Evolutionary conservation across 2,888 invertebrate species (phyloP).

Genomic region (Cantharis lateralis): DNA sequence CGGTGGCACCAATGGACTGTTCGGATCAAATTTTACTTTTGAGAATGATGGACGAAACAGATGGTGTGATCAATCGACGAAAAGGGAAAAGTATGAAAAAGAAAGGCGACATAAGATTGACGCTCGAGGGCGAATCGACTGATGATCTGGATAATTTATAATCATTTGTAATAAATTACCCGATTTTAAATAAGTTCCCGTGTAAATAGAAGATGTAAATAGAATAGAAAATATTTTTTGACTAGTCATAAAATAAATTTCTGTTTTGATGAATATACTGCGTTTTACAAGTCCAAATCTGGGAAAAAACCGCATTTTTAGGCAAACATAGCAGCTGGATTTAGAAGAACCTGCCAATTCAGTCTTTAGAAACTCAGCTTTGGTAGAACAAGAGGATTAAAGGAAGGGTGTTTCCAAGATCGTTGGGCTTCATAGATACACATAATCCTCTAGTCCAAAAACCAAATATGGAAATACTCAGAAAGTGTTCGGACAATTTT

Average conservation of each 20-base stretch:
- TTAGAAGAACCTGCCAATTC: no score
- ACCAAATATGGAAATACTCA: no score
- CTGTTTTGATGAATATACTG: neutral
- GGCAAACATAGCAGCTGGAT: no score
- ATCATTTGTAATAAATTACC: neutral
- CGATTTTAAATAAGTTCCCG: neutral
- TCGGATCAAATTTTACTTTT: slow-evolving; percentile 89
- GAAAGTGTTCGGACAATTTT: no score
- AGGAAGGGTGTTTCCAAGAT: no score
- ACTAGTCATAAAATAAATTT: neutral
- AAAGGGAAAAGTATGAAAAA: slow-evolving; percentile 55
- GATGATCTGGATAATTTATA: slow-evolving; percentile 49
- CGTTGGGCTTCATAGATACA: no score
- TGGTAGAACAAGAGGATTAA: no score
- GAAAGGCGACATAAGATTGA: slow-evolving; percentile 44
- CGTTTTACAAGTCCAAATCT: no score
- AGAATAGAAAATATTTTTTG: neutral
- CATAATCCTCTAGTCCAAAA: no score
- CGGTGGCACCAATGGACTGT: slow-evolving; percentile 90
- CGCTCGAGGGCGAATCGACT: slow-evolving; percentile 53
- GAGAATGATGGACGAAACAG: slow-evolving; percentile 94
- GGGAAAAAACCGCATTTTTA: no score
- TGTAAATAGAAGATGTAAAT: neutral
- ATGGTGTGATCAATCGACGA: slow-evolving; percentile 81
- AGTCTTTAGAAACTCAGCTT: no score